Percentiles rank a stretch among this genome's conserved stretches.
Evolutionary conservation across 2,797 vertebrate species (phyloP).

Genomic region (Psittacula echo): DNA sequence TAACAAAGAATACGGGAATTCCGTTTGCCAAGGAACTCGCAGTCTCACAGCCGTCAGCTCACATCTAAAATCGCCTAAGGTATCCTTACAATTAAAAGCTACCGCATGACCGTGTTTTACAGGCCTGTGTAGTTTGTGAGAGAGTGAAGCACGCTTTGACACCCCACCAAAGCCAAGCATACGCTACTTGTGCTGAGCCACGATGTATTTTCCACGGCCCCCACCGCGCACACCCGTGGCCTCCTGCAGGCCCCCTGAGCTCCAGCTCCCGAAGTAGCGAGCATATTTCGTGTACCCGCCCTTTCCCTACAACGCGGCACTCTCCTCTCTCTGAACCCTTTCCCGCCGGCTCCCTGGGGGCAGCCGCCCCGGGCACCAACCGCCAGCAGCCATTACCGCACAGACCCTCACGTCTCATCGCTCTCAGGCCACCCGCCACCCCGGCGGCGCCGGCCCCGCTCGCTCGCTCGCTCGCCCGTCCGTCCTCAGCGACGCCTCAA

Average conservation of each 20-base stretch:
- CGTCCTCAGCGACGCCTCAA: neutral
- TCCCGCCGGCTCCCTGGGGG: neutral
- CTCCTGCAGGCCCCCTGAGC: neutral
- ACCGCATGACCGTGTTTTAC: fast-evolving
- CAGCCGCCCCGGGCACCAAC: neutral
- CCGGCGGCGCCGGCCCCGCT: neutral
- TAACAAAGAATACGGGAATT: fast-evolving
- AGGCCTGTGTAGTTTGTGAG: fast-evolving
- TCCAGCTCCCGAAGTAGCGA: neutral
- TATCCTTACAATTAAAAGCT: fast-evolving
- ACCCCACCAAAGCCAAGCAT: neutral
- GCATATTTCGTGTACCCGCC: fast-evolving
- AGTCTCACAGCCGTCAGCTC: neutral
- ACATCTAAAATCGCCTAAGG: fast-evolving
- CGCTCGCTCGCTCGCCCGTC: too few species aligned
- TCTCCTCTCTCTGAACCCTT: neutral
- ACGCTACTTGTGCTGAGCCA: fast-evolving
- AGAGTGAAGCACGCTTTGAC: fast-evolving
- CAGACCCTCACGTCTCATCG: neutral
- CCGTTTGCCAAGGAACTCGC: fast-evolving
- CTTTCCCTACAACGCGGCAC: too few species aligned
- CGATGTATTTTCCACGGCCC: fast-evolving
- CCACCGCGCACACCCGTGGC: neutral
- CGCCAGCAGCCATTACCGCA: neutral
- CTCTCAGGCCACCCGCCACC: neutral